Percentiles rank a stretch among this genome's conserved stretches.
These are phyloP conservation scores for Ormyrus nitidulus DNA, from an alignment of 2,888 invertebrate species.

Conservation along the genomic window DNA sequence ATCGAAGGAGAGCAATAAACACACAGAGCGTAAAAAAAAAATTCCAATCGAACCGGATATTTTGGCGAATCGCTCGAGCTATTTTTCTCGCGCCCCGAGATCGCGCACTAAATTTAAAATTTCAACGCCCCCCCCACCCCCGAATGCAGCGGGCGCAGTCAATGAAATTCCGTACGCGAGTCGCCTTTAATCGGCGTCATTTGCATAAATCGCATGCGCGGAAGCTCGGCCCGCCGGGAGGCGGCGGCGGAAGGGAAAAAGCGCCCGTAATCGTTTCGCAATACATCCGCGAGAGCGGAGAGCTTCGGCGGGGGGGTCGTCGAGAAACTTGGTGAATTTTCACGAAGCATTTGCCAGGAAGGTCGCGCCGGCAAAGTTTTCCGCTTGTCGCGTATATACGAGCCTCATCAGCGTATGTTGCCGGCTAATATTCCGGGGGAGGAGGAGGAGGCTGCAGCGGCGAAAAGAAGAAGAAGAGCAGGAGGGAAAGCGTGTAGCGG, in stretches of 20 bases:
- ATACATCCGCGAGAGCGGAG: conserved; percentile 12
- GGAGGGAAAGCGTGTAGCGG: too few relatives aligned
- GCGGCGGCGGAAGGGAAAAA: conserved; percentile 7
- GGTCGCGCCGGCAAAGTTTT: conserved; percentile 20
- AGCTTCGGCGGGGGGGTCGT: not conserved
- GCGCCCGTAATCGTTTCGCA: conserved; percentile 39
- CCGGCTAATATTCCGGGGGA: conserved; percentile 33
- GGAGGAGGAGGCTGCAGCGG: too few relatives aligned
- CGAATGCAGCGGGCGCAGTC: conserved; percentile 3
- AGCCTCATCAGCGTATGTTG: conserved; percentile 40
- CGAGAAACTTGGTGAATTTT: conserved; percentile 38
- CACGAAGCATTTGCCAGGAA: conserved; percentile 24
- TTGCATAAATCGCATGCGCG: conserved; percentile 39
- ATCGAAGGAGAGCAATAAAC: too few relatives aligned
- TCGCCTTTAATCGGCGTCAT: conserved; percentile 43
- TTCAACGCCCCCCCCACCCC: not conserved
- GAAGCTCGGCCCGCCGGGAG: not conserved
- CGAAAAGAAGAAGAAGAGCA: too few relatives aligned
- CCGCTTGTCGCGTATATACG: conserved; percentile 24
- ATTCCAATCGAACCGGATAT: not conserved
- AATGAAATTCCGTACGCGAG: conserved; percentile 45
- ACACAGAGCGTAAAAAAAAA: not conserved
- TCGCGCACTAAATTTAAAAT: conserved; percentile 7
- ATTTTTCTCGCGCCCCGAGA: not conserved
- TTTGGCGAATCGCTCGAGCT: not conserved